These are phyloP conservation scores for Apoda limacodes DNA, from an alignment of 2,888 invertebrate species.

Conservation along the genomic window DNA sequence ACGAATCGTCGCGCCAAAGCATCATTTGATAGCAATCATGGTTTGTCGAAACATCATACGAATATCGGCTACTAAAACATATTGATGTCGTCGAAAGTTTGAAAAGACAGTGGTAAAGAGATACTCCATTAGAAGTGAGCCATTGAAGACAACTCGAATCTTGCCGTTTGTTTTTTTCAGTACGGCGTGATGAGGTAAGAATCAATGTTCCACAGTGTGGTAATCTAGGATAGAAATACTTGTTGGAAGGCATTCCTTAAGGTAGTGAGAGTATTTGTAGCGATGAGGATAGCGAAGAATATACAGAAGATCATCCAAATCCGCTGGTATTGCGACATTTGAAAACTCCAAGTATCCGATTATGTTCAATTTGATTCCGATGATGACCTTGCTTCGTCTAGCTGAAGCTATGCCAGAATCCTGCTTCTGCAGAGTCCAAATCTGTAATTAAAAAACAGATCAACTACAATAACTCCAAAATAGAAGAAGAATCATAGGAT, in stretches of 20 bases:
- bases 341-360: neutral
- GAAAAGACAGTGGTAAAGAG: too few species aligned
- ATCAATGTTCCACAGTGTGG: neutral
- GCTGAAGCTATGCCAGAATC: neutral
- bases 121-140: too few species aligned
- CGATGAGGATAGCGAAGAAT: slow-evolving; percentile 7
- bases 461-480: slow-evolving; percentile 4
- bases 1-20: too few species aligned
- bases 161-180: too few species aligned
- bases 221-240: slow-evolving; percentile 6
- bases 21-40: too few species aligned
- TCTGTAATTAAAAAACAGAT: neutral
- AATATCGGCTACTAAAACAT: too few species aligned
- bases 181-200: slow-evolving; percentile 47
- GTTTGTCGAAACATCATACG: too few species aligned
- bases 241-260: slow-evolving; percentile 12
- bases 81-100: too few species aligned
- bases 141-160: too few species aligned
- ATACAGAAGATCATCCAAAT: slow-evolving; percentile 7
- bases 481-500: slow-evolving; percentile 6
- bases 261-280: slow-evolving; percentile 10
- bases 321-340: slow-evolving; percentile 3
- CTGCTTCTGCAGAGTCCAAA: neutral
- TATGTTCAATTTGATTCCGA: slow-evolving; percentile 1
- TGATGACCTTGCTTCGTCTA: slow-evolving; percentile 1